Evolutionary conservation across 92 coral and sea anemone genomes (phyloP).

Genomic region (Actinostola sp.): DNA sequence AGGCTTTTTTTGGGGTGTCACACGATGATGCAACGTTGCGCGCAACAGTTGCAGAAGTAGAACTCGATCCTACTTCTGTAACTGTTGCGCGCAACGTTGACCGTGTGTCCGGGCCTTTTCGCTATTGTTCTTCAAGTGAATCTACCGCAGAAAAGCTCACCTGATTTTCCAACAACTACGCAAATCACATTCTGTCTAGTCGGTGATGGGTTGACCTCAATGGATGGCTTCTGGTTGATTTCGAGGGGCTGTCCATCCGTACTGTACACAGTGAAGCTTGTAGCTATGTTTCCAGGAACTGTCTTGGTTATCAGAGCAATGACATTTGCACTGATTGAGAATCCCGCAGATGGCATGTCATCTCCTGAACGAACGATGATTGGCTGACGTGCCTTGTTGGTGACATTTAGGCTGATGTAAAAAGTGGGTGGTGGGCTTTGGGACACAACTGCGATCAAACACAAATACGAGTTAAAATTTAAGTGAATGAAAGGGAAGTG

Average conservation of each 20-base stretch:
- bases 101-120: no score
- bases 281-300: constrained; percentile 60
- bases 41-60: no score
- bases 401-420: constrained; percentile 74
- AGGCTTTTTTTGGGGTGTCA: no score
- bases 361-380: constrained; percentile 81
- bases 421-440: constrained; percentile 63
- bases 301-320: constrained; percentile 85
- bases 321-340: constrained; percentile 59
- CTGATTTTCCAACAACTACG: constrained; percentile 65
- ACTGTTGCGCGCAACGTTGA: no score
- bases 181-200: constrained; percentile 52
- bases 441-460: constrained; percentile 72
- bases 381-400: constrained; percentile 70
- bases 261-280: constrained; percentile 67
- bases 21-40: no score
- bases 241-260: constrained; percentile 54
- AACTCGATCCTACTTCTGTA: no score
- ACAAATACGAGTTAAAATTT: not conserved
- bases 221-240: constrained; percentile 62
- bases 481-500: no score
- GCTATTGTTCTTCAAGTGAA: no score
- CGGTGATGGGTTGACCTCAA: constrained; percentile 65
- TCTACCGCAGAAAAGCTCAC: constrained; percentile 32
- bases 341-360: constrained; percentile 79